Conservation (phyloP, 2,113 vertebrate genomes). For the Alethe diademata region DNA sequence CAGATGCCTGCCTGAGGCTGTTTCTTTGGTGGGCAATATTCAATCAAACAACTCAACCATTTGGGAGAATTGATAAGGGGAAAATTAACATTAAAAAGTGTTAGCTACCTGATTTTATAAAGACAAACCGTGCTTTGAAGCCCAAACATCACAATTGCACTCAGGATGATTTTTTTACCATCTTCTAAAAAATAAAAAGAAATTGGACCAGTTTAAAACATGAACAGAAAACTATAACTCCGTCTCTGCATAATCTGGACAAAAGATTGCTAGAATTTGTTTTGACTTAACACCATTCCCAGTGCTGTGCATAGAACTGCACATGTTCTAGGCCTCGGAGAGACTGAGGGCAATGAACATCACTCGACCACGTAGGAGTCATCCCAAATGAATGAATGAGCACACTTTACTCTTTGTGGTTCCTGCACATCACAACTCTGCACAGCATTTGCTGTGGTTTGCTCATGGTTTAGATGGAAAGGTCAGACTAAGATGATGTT, state of each 20-base stretch:
- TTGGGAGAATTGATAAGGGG: not conserved
- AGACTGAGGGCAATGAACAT: not conserved
- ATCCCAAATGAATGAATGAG: not conserved
- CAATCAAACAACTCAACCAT: not conserved
- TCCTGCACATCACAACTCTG: not conserved
- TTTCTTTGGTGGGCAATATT: conserved; percentile 6
- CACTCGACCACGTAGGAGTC: fast-evolving
- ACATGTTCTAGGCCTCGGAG: not conserved
- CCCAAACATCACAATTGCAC: not conserved
- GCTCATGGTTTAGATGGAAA: not conserved
- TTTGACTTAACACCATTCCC: not conserved
- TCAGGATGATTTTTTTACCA: not conserved
- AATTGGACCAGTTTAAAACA: not conserved
- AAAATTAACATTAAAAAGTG: not conserved
- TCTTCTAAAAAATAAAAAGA: not conserved
- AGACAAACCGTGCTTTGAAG: not conserved
- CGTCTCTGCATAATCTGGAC: not conserved
- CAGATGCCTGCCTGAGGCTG: conserved; percentile 14
- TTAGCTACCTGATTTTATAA: not conserved
- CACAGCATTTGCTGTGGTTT: not conserved
- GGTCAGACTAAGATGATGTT: not conserved
- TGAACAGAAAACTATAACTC: not conserved
- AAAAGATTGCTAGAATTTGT: not conserved
- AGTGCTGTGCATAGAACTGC: not conserved
- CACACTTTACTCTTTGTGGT: not conserved